Percentiles rank a stretch among this genome's conserved stretches.
Conservation (phyloP, 2,113 vertebrate genomes). For the Lophura nycthemera region DNA sequence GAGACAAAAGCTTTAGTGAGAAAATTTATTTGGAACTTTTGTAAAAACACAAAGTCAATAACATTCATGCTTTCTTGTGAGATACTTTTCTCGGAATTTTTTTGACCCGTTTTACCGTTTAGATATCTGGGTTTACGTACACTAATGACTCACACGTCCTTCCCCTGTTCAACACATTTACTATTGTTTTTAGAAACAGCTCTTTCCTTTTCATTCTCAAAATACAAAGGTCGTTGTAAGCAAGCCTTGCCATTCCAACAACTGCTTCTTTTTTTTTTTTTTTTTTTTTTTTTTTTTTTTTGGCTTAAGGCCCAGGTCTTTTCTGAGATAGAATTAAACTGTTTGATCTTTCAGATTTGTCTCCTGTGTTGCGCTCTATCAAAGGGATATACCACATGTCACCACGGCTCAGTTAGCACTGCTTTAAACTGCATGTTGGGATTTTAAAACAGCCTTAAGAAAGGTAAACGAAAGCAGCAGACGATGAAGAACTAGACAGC, state of each 20-base stretch:
- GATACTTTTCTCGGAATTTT: not conserved
- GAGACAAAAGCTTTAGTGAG: not conserved
- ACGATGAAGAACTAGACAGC: not conserved
- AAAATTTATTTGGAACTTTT: not conserved
- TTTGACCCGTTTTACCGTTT: not conserved
- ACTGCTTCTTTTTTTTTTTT: not conserved
- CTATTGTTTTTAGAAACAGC: not conserved
- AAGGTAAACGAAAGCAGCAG: not conserved
- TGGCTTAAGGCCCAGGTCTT: not conserved
- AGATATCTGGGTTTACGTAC: not conserved
- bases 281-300: not conserved
- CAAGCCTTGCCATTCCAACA: not conserved
- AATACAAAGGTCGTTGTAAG: not conserved
- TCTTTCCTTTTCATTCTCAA: conserved; percentile 17
- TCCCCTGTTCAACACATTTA: not conserved
- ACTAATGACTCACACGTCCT: not conserved
- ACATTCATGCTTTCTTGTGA: not conserved
- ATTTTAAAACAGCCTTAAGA: conserved; percentile 2
- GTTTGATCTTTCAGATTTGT: not conserved
- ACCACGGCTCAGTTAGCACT: not conserved
- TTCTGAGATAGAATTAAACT: not conserved
- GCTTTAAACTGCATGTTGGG: not conserved
- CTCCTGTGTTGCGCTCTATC: not conserved
- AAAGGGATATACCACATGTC: not conserved
- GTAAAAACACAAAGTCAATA: not conserved